Evolutionary conservation across 2,888 invertebrate genomes (phyloP), one percentile per base, ranked within the genome.

Genomic region (Encarsia formosa): DNA sequence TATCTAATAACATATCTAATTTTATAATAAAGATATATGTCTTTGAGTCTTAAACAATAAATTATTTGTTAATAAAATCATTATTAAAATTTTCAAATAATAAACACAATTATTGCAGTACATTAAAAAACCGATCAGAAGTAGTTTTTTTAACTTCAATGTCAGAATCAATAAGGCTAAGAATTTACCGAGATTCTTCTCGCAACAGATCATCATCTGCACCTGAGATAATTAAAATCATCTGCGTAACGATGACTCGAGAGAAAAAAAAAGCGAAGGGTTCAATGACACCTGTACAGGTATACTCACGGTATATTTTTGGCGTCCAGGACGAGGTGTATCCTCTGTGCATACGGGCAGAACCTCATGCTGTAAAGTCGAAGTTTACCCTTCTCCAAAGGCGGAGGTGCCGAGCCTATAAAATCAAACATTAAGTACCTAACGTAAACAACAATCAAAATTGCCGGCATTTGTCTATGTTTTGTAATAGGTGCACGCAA

Each of bases 301-400:
- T 16, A 40, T 38, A 49, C 57, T 54, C 15, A 57, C 26, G 74
- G 73, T 47, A 78, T 71, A 19, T 73, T 65, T 60, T 78, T 77
- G 43, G 76, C 66, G 6, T 66, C 63, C 15, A 77, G 64, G 18
- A 77, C 70, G 6, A 78, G 65, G 18, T 76, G 64, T 32, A 76
- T 70, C 47, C 78, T 65, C 51, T 78, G 77, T 5, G 76, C 73
- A 55, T 67, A 78, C 4, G 78, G 78, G 62, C 78, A 78, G 59
- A 74, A 77, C 54, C 73, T 59, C 77, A 78, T 78, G 48, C 70
- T 74, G 62, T 77, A 78, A n/a, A 78, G 60, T 22, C 78, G 69
- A 31, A 62, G 61, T 23, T 64, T 62, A 37, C 63, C 66, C 41
- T 64, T 60, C 5, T 65, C 49, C 44, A 63, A 48, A 8, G 62